Evolutionary conservation across 2,888 invertebrate species (phyloP), one percentile per base, ranked within the genome.

Genomic region (Lepidonotus clava): DNA sequence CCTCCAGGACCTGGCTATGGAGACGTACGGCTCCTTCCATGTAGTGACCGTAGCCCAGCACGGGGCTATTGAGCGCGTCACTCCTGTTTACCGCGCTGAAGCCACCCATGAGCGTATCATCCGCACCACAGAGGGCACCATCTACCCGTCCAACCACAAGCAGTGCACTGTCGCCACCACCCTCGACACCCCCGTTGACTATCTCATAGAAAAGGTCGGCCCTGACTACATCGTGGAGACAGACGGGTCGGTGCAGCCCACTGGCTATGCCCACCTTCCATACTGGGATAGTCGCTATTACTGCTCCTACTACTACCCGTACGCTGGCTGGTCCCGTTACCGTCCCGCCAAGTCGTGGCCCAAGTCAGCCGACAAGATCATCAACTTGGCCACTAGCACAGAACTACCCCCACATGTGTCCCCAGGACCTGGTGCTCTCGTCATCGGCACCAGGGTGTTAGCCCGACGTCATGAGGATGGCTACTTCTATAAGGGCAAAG

Each of bases 11-110:
- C 88, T 94, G 32, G 92, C 94, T 5, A 90, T 91, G 36, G 93
- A 94, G 87, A 92, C 93, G 0, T 93, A 91, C 88, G 94, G 94
- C 11, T 93, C 93, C 53, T 92, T 94, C 85, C 92, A 92, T 85
- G 91, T 93, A 61, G 91, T 92, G 34, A 90, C 91, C 5, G 89
- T 94, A 28, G 91, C 92, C 6, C 89, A 90, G 40, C 92, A 92
- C 88, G 93, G 93, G 18, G 92, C 92, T 86, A 91, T 93, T 6
- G 93, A 94, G 85, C 89, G 91, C 66, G 90, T 94, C 34, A 92
- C 91, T 28, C 93, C 93, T 5, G 89, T 94, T 5, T 93, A 92
- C 86, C 87, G 91, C 24, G 89, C 92, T 14, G 92, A 93, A 51
- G 91, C 92, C 85, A 89, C 91, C 18, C 90, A 89, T 6, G 91